These are phyloP conservation scores for Pseudopleuronectes americanus DNA, from an alignment of 2,797 vertebrate genomes.

Conservation along the genomic window DNA sequence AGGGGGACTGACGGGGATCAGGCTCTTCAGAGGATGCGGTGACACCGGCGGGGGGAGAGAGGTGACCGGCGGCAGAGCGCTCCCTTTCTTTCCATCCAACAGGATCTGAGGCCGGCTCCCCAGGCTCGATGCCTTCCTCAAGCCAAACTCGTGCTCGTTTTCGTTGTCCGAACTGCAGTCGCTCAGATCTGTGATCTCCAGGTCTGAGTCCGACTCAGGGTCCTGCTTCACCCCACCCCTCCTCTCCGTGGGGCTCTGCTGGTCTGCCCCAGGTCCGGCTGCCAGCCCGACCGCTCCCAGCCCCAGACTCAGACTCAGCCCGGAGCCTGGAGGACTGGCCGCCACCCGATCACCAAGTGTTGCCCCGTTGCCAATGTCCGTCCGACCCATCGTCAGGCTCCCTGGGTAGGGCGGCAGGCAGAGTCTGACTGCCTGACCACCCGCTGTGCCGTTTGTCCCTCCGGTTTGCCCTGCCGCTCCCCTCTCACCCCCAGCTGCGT, in stretches of 20 bases:
- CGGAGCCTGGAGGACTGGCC: constrained; percentile 52
- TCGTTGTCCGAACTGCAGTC: constrained; percentile 91
- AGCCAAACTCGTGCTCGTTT: constrained; percentile 80
- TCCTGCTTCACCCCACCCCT: constrained; percentile 86
- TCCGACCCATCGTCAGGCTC: constrained; percentile 76
- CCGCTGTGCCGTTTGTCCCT: constrained; percentile 76
- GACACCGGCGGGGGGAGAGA: constrained; percentile 75
- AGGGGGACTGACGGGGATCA: constrained; percentile 80
- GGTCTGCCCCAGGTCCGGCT: constrained; percentile 62
- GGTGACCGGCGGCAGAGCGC: constrained; percentile 76
- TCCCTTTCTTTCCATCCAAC: constrained; percentile 76
- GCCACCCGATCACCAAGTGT: constrained; percentile 74
- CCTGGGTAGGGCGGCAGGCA: constrained; percentile 82
- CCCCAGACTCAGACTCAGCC: constrained; percentile 73
- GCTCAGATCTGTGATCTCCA: constrained; percentile 94
- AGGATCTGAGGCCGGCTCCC: constrained; percentile 72
- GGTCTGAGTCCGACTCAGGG: constrained; percentile 91
- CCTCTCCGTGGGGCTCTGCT: constrained; percentile 80
- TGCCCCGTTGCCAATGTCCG: constrained; percentile 75
- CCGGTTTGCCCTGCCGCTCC: constrained; percentile 74
- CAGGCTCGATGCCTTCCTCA: constrained; percentile 73
- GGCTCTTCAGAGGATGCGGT: constrained; percentile 83
- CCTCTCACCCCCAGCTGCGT: constrained; percentile 79
- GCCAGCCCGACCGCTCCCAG: constrained; percentile 72
- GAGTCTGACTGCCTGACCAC: constrained; percentile 78